These are phyloP conservation scores for Choristoneura fumiferana DNA, from an alignment of 1,140 invertebrate genomes.

Conservation along the genomic window DNA sequence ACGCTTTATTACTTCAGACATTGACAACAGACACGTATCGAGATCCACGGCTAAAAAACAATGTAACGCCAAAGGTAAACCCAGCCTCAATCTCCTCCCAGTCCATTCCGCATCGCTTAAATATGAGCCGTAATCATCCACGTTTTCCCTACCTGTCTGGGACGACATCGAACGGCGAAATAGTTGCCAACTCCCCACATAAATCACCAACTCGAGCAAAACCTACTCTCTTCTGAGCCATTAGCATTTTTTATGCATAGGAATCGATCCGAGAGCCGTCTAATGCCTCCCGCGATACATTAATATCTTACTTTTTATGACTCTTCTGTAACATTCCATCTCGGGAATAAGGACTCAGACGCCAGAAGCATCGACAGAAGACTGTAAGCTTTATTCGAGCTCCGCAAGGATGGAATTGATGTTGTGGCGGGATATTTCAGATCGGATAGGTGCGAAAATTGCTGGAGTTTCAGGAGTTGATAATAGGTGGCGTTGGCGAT, in stretches of 20 bases:
- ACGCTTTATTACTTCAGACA: no score
- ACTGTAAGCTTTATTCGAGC: constrained; percentile 26
- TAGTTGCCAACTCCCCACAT: constrained; percentile 65
- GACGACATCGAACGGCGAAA: constrained; percentile 54
- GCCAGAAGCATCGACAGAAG: neutral
- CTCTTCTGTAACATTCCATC: constrained; percentile 74
- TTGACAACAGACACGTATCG: no score
- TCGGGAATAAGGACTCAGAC: constrained; percentile 36
- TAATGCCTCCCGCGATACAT: constrained; percentile 78
- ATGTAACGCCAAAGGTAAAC: no score
- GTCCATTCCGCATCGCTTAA: neutral
- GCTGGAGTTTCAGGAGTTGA: constrained; percentile 65
- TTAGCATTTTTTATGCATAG: constrained; percentile 79
- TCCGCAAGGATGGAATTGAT: neutral
- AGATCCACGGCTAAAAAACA: no score
- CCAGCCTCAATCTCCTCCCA: no score
- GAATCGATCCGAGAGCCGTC: constrained; percentile 71
- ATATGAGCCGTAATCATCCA: constrained; percentile 4
- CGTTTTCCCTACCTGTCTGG: constrained; percentile 65
- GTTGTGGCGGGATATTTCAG: neutral
- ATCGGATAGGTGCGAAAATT: constrained; percentile 22
- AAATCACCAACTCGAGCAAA: constrained; percentile 62
- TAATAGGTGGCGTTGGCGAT: constrained; percentile 77
- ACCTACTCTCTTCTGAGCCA: constrained; percentile 63
- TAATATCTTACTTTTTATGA: constrained; percentile 79